Conservation (phyloP, 2,888 invertebrate genomes). For the Pseudococcus jackbeardsleyi region DNA sequence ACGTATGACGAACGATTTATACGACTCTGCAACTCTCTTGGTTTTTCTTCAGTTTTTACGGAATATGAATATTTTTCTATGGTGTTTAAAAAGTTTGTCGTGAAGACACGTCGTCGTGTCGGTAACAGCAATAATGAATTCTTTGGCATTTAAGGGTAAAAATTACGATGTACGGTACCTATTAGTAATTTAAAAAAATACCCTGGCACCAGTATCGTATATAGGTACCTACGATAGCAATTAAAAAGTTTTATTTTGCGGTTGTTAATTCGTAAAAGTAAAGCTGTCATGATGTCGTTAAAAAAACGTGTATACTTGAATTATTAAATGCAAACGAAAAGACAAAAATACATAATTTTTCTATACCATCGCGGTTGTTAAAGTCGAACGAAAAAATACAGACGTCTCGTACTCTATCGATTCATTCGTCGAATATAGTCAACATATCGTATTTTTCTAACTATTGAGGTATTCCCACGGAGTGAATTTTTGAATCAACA, state of each 20-base stretch:
- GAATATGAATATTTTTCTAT: background rate
- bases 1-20: background rate
- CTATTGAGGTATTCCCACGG: too few species aligned
- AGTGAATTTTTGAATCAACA: too few species aligned
- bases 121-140: background rate
- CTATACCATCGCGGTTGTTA: background rate
- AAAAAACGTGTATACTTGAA: conserved; percentile 17
- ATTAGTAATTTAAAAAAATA: conserved; percentile 23
- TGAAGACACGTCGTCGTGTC: background rate
- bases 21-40: background rate
- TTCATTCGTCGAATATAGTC: background rate
- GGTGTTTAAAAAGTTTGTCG: background rate
- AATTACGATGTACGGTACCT: background rate
- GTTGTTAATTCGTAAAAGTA: conserved; percentile 14
- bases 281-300: conserved; percentile 42
- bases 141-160: background rate
- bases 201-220: conserved; percentile 25
- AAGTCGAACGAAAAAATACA: background rate
- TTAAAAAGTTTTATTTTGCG: conserved; percentile 37
- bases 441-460: too few species aligned
- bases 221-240: background rate
- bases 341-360: conserved; percentile 11
- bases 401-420: background rate
- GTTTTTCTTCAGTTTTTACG: background rate
- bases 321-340: conserved; percentile 27